These are phyloP conservation scores for Oncorhynchus nerka DNA, from an alignment of 2,113 vertebrate genomes.

Conservation along the genomic window DNA sequence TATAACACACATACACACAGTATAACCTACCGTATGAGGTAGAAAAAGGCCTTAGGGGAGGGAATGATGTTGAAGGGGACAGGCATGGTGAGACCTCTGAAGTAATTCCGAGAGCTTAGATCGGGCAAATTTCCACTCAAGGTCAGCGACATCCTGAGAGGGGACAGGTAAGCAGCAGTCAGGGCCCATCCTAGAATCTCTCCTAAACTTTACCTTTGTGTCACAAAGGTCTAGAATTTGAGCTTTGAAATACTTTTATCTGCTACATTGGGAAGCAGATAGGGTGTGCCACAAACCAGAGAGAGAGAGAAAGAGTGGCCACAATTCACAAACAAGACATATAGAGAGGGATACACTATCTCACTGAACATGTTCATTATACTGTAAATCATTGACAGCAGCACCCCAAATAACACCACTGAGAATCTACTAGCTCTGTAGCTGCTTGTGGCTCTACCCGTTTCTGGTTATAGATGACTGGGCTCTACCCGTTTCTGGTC, in stretches of 20 bases:
- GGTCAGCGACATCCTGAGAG: conserved; percentile 83
- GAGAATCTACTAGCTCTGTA: not conserved
- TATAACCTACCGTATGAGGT: conserved; percentile 69
- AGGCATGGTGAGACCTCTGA: conserved; percentile 85
- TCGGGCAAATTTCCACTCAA: conserved; percentile 91
- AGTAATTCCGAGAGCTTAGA: conserved; percentile 87
- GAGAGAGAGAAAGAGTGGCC: not conserved
- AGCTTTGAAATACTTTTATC: too few relatives aligned
- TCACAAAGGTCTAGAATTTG: not conserved
- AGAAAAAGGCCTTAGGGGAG: conserved; percentile 83
- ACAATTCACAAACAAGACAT: conserved; percentile 5
- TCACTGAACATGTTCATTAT: not conserved
- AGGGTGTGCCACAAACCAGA: conserved; percentile 87
- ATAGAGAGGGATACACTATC: not conserved
- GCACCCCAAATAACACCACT: not conserved
- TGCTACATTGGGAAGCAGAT: conserved; percentile 46
- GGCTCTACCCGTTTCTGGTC: too few relatives aligned
- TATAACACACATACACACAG: not conserved
- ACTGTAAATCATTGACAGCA: too few relatives aligned
- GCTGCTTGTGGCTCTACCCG: too few relatives aligned
- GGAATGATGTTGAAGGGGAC: conserved; percentile 90
- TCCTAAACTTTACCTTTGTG: not conserved
- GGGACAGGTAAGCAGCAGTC: not conserved
- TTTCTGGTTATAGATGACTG: too few relatives aligned
- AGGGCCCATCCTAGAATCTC: not conserved